Evolutionary conservation across 2,888 invertebrate species (phyloP).

Genomic region (Epinotia ramella): DNA sequence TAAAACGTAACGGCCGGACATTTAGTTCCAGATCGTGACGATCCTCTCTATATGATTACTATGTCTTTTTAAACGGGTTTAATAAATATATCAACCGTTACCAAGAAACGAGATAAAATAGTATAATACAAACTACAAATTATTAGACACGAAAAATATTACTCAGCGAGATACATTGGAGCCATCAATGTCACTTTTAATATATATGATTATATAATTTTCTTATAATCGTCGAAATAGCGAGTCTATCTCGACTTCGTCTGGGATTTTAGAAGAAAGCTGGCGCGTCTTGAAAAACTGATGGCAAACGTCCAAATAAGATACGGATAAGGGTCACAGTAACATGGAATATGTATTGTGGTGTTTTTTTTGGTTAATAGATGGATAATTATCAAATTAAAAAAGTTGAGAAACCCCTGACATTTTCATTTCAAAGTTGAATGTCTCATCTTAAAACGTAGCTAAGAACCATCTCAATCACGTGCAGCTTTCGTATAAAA

Average conservation of each 20-base stretch:
- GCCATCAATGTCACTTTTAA: slow-evolving; percentile 19
- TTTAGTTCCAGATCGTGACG: too few species aligned
- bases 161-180: slow-evolving; percentile 23
- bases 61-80: neutral
- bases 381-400: neutral
- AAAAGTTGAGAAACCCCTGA: too few species aligned
- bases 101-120: neutral
- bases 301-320: slow-evolving; percentile 34
- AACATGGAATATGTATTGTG: neutral
- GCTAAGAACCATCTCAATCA: too few species aligned
- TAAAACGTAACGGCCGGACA: too few species aligned
- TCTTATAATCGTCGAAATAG: slow-evolving; percentile 1
- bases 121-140: slow-evolving; percentile 5
- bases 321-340: neutral
- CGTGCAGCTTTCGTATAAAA: too few species aligned
- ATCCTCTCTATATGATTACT: too few species aligned
- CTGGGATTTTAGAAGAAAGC: slow-evolving; percentile 19
- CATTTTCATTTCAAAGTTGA: too few species aligned
- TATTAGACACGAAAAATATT: slow-evolving; percentile 16
- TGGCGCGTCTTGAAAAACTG: slow-evolving; percentile 8
- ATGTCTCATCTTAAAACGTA: too few species aligned
- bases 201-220: slow-evolving; percentile 18
- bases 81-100: neutral
- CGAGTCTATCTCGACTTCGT: neutral
- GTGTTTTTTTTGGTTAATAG: neutral